phyloP scores from a whole-genome alignment of 2,888 invertebrate genomes.

The Rhorus exstirpatorius region DNA sequence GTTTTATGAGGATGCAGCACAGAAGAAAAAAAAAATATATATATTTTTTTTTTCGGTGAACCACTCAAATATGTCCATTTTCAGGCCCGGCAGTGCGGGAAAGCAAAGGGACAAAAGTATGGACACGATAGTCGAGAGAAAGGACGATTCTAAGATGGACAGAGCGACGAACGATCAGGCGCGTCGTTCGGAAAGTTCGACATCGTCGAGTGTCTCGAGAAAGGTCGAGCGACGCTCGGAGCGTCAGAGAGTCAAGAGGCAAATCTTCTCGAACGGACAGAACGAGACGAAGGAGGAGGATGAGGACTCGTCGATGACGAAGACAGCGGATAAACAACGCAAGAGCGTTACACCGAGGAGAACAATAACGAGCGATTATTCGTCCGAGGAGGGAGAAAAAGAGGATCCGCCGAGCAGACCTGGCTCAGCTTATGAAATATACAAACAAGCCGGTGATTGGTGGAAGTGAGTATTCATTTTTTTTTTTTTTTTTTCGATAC shows the following conservation, averaged over 20 bases:
- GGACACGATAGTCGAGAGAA: conserved; percentile 78
- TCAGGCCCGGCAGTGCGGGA: conserved; percentile 74
- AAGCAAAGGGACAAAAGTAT: conserved; percentile 77
- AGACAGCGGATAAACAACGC: conserved; percentile 82
- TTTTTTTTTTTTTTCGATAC: not conserved
- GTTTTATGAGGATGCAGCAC: too few species aligned
- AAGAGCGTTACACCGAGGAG: conserved; percentile 83
- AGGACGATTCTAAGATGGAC: conserved; percentile 73
- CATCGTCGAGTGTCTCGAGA: conserved; percentile 67
- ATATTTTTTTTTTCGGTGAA: too few species aligned
- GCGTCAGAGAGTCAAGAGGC: conserved; percentile 80
- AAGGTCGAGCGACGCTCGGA: conserved; percentile 82
- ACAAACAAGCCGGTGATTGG: conserved; percentile 93
- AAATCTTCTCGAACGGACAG: conserved; percentile 81
- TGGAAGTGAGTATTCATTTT: conserved; percentile 91
- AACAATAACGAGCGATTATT: conserved; percentile 88
- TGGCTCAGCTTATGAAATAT: conserved; percentile 91
- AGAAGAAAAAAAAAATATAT: not conserved
- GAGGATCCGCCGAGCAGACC: conserved; percentile 86
- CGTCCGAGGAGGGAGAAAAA: conserved; percentile 88
- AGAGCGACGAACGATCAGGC: conserved; percentile 66
- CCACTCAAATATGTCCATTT: conserved; percentile 15
- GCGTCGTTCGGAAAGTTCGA: conserved; percentile 74
- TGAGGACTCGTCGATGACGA: conserved; percentile 72
- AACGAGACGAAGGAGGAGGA: conserved; percentile 79